Conservation (phyloP, 2,113 vertebrate genomes). For the Ondatra zibethicus region DNA sequence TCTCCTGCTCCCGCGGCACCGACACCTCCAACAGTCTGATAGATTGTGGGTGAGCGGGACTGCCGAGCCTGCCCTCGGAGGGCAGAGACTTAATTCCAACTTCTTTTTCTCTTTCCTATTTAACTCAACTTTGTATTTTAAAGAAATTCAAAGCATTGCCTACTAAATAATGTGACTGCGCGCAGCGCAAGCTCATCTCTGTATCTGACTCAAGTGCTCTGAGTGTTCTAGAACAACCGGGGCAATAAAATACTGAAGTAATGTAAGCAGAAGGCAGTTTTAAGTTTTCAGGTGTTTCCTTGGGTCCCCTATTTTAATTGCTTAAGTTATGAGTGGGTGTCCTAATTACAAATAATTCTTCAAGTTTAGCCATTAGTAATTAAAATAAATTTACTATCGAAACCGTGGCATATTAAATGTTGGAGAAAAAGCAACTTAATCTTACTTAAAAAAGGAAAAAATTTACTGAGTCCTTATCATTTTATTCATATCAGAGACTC, state of each 20-base stretch:
- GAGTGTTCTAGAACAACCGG: constrained; percentile 21
- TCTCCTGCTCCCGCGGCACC: background rate
- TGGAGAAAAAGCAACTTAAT: constrained; percentile 47
- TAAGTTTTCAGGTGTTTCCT: constrained; percentile 4
- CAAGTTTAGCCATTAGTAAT: constrained; percentile 27
- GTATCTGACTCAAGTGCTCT: background rate
- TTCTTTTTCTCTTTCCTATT: constrained; percentile 2
- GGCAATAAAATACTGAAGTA: background rate
- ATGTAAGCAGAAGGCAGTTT: background rate
- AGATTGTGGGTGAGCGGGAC: background rate
- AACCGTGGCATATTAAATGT: constrained; percentile 25
- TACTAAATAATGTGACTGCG: constrained; percentile 31
- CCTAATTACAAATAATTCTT: constrained; percentile 15
- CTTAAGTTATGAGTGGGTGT: constrained; percentile 4
- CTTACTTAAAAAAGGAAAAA: constrained; percentile 51
- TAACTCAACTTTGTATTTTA: background rate
- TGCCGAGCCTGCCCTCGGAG: background rate
- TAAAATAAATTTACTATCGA: constrained; percentile 19
- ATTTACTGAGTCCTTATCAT: constrained; percentile 35
- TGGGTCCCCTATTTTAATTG: background rate
- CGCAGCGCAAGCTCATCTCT: background rate
- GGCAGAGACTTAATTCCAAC: background rate
- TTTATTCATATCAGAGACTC: constrained; percentile 13
- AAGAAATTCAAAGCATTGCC: constrained; percentile 32
- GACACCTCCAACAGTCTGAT: background rate